Base-by-base conservation (phyloP, 2,797 vertebrate genomes). In the Spinus pinus region DNA sequence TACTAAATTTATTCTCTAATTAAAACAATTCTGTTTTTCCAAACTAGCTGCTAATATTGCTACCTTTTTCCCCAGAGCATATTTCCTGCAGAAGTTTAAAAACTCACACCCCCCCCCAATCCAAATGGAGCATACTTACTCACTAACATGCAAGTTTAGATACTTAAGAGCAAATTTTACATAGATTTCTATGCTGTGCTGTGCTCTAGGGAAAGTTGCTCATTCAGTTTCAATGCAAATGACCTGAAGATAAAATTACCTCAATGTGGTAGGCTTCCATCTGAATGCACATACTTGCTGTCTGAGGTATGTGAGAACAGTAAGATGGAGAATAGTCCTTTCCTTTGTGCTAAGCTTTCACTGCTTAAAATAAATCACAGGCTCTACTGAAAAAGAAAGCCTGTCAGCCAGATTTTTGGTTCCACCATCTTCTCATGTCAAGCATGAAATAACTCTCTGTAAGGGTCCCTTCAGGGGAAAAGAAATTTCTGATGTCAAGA, bases 351-450 rank as follows among this genome's bases (percentile, higher is more conserved):
- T 80, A 88, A 67, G 50, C 47, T 81, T 83, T 94, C 73, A 66
- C 33, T 83, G 37, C 35, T 89, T 64, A 84, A 79, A 92, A 71
- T 70, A 79, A 54, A 86, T 81, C 39, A 72, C 14, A 88, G 33
- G 21, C 58, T 79, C 51, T 81, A 92, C 31, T 86, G 66, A 58
- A 65, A 94, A 78, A 91, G 65, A 77, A 91, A 94, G 81, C 70
- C 70, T 86, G 67, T 80, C 83, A 88, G 41, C 21, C 61, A 91
- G 54, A 86, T 78, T 94, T 90, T 82, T 90, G 66, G 66, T 94
- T 93, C 54, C 19, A 69, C 78, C 28, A 22, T 75, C 70, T 88
- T 92, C 44, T 90, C 74, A 88, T 9, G 44, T 88, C 77, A 72
- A 86, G 81, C 73, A 72, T 94, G 83, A 93, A 86, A 25, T 69